These are phyloP conservation scores for Forbesichthys papilliferus DNA, from an alignment of 2,113 vertebrate species.

Conservation along the genomic window DNA sequence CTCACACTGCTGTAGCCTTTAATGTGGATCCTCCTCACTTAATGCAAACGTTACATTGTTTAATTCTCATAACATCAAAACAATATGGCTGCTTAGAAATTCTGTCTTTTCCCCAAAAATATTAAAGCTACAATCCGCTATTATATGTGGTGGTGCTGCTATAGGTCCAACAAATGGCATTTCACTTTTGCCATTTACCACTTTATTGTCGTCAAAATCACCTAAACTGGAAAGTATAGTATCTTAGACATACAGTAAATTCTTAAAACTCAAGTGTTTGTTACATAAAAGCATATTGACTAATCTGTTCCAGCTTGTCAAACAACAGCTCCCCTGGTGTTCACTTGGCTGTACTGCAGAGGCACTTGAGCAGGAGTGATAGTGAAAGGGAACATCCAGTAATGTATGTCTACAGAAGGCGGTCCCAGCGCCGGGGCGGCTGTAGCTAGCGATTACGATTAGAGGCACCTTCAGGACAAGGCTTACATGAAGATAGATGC, in stretches of 20 bases:
- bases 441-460: slow-evolving; percentile 36
- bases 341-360: neutral
- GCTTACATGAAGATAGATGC: neutral
- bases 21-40: no score
- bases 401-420: slow-evolving; percentile 10
- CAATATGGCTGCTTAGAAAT: no score
- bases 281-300: neutral
- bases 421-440: neutral
- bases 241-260: neutral
- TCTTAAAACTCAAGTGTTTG: neutral
- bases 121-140: neutral
- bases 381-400: neutral
- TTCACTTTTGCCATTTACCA: no score
- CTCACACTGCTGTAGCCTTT: no score
- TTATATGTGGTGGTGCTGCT: neutral
- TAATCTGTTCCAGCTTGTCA: slow-evolving; percentile 1
- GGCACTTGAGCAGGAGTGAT: neutral
- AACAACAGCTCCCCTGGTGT: neutral
- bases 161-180: no score
- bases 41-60: no score
- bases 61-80: no score
- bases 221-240: no score
- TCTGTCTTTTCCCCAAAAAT: no score
- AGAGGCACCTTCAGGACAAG: slow-evolving; percentile 21
- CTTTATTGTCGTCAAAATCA: no score